These are phyloP conservation scores for Paracanthobrama guichenoti DNA, from an alignment of 2,113 vertebrate genomes.

Conservation along the genomic window DNA sequence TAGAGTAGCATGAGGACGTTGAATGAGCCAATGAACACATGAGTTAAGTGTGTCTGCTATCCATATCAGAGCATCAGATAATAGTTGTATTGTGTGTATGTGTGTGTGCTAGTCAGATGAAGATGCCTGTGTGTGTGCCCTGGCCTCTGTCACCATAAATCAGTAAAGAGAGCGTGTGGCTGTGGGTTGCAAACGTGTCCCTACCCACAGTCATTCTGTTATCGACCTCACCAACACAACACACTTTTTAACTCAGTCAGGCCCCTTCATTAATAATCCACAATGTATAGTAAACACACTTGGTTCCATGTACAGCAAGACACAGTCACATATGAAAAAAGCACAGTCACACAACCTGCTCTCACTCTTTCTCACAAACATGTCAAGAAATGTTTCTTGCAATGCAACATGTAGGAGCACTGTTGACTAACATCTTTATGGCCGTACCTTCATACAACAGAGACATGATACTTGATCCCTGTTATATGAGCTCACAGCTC, in stretches of 20 bases:
- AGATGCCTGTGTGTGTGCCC: background rate
- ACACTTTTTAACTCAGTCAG: conserved; percentile 26
- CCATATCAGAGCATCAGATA: conserved; percentile 17
- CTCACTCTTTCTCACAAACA: conserved; percentile 44
- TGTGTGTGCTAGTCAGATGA: background rate
- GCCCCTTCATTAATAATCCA: background rate
- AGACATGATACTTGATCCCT: conserved; percentile 54
- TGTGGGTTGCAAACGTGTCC: conserved; percentile 45
- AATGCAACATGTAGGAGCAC: conserved; percentile 18
- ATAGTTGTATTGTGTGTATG: background rate
- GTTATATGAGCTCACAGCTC: conserved; percentile 48
- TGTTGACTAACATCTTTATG: conserved; percentile 44
- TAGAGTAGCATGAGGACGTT: background rate
- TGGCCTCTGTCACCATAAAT: conserved; percentile 45
- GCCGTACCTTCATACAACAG: conserved; percentile 40
- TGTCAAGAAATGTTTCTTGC: conserved; percentile 41
- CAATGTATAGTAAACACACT: background rate
- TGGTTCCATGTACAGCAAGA: background rate
- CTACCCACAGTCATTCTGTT: conserved; percentile 6
- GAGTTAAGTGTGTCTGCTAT: conserved; percentile 7
- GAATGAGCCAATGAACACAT: background rate
- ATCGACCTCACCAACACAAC: conserved; percentile 40
- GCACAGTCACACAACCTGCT: background rate
- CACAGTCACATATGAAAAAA: background rate
- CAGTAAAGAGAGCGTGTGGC: background rate